These are phyloP conservation scores for Dryocosmus kuriphilus DNA, from an alignment of 2,888 invertebrate species.

Conservation along the genomic window DNA sequence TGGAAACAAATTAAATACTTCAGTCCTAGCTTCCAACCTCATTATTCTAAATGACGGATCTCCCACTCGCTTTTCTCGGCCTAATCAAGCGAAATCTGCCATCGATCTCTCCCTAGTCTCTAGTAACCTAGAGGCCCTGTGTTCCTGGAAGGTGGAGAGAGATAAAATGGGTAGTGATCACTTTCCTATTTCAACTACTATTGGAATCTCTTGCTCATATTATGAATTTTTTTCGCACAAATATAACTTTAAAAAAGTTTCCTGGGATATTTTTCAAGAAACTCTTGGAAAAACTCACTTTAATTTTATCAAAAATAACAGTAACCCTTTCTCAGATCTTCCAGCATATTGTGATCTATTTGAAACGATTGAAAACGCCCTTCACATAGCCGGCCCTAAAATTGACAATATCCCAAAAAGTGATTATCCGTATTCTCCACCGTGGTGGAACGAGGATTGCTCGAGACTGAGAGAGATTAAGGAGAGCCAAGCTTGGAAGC, in stretches of 20 bases:
- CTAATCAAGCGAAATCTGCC: not conserved
- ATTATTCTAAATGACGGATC: not conserved
- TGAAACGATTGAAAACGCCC: not conserved
- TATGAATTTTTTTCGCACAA: too few species aligned
- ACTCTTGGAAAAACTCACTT: not conserved
- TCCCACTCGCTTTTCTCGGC: not conserved
- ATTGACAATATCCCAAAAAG: not conserved
- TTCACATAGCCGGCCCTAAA: not conserved
- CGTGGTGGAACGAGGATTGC: too few species aligned
- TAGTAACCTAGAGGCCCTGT: not conserved
- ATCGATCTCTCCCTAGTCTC: not conserved
- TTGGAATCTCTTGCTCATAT: too few species aligned
- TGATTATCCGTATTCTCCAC: not conserved
- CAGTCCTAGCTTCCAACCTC: too few species aligned
- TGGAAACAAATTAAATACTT: not conserved
- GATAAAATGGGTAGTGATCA: not conserved
- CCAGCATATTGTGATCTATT: not conserved
- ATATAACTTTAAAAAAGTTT: too few species aligned
- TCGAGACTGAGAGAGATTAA: too few species aligned
- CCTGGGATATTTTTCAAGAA: not conserved
- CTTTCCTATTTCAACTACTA: not conserved
- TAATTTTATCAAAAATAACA: not conserved
- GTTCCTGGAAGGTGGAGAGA: not conserved
- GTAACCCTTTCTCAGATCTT: not conserved
- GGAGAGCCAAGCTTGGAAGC: too few species aligned